A percentile compares a stretch with the other conserved stretches of the same genome.
Conservation (phyloP, 1,140 invertebrate species). For the Lysiphlebus fabarum region DNA sequence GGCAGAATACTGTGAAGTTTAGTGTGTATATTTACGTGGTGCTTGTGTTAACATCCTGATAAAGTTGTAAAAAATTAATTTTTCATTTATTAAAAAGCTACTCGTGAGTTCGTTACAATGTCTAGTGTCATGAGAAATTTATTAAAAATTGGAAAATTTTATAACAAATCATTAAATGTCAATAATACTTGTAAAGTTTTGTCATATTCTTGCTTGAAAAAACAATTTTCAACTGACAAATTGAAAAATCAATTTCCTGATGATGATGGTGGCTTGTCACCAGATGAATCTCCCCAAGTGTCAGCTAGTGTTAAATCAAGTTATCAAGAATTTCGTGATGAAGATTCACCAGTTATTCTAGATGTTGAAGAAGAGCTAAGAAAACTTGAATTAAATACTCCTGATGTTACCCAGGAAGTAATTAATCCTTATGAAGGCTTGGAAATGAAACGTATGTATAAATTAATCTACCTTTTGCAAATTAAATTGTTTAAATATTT, state of each 20-base stretch:
- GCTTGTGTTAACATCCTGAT: too few species aligned
- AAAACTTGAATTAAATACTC: constrained; percentile 46
- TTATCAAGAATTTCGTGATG: constrained; percentile 63
- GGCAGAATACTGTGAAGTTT: too few species aligned
- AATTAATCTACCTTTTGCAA: too few species aligned
- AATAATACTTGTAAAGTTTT: constrained; percentile 24
- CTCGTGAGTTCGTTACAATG: constrained; percentile 25
- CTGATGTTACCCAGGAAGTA: constrained; percentile 42
- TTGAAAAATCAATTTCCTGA: constrained; percentile 15
- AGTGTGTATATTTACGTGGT: too few species aligned
- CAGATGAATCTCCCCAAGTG: constrained; percentile 29
- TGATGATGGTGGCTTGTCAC: constrained; percentile 20
- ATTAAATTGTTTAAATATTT: not conserved
- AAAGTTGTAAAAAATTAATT: too few species aligned
- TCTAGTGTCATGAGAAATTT: constrained; percentile 26
- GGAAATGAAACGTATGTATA: constrained; percentile 50
- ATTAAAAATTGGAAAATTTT: constrained; percentile 26
- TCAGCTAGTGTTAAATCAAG: constrained; percentile 42
- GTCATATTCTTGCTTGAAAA: constrained; percentile 22
- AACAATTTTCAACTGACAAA: constrained; percentile 25
- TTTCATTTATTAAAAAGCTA: too few species aligned
- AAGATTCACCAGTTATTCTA: constrained; percentile 63
- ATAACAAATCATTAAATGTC: constrained; percentile 22
- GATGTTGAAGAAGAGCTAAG: constrained; percentile 64
- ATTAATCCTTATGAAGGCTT: constrained; percentile 50